Evolutionary conservation across 2,888 invertebrate species (phyloP), one percentile per base, ranked within the genome.

Genomic region (Dasypogon diadema): DNA sequence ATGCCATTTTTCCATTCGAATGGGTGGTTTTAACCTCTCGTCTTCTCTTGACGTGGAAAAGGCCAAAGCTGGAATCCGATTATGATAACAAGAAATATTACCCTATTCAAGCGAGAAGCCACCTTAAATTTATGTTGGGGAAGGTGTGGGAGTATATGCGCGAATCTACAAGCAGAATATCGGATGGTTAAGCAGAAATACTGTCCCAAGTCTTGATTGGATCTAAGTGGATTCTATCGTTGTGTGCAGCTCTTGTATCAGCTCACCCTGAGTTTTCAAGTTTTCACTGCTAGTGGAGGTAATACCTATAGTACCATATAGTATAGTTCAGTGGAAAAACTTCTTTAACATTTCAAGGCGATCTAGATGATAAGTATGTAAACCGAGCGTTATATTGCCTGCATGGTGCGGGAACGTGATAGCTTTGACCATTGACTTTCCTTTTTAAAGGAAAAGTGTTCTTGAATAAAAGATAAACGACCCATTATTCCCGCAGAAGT

Each of bases 41-140:
- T 30, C 30, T 48, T 48, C 48, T 6, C 48, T 48, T 16, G 4
- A 14, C 48, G 48, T 42, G 12, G n/a, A 51, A 51, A 16, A 51
- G n/a, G 18, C 21, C 14, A 51, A 16, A 51, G 51, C 16, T 16
- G 21, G n/a, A 51, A 51, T 51, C 51, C 51, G 51, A 51, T 51
- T 51, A 51, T 51, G 14, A 51, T 51, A 18, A 21, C 51, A 51
- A 21, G 51, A 51, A 51, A 51, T 51, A 3, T 51, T 51, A 21
- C 21, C 51, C 51, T 18, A 51, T 16, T 16, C 51, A 18, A 16
- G 16, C 18, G 18, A 3, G 2, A 2, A 51, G 18, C 2, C 51
- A 42, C 42, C 42, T 12, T 1, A 12, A 42, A 42, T 6, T 42
- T 30, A 3, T 30, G 30, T 30, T 5, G 30, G 30, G 3, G 30